Conservation (phyloP, 2,888 invertebrate species). For the Ichneumoninae sp. region DNA sequence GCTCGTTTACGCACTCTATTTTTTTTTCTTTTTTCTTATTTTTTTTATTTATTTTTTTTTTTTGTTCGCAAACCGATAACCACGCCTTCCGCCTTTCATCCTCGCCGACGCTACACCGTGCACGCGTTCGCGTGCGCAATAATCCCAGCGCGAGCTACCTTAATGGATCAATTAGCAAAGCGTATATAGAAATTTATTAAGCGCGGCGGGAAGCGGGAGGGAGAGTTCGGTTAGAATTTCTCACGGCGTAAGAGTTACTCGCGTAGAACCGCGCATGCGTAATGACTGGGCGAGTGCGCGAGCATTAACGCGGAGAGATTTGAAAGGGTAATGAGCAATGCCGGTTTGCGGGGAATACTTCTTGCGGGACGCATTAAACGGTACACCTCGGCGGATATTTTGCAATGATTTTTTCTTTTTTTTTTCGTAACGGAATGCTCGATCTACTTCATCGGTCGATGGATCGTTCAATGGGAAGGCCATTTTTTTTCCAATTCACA, state of each 20-base stretch:
- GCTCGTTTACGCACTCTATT: conserved; percentile 1
- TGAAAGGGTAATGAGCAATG: not conserved
- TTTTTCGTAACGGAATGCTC: not conserved
- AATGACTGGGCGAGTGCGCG: not conserved
- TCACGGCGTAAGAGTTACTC: conserved; percentile 32
- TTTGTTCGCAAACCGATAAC: conserved; percentile 39
- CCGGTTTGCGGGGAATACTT: not conserved
- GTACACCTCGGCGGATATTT: not conserved
- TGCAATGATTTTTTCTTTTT: conserved; percentile 19
- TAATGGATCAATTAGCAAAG: conserved; percentile 69
- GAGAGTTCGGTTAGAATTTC: conserved; percentile 34
- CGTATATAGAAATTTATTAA: conserved; percentile 53
- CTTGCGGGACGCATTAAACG: not conserved
- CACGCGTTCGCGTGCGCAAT: conserved; percentile 10
- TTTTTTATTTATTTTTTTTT: not conserved
- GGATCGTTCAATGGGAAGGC: not conserved
- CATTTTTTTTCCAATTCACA: not conserved
- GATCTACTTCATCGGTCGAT: not conserved
- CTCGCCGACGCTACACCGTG: conserved; percentile 31
- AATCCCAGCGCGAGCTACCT: conserved; percentile 35
- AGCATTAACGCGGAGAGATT: not conserved
- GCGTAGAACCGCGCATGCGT: not conserved
- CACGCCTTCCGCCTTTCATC: conserved; percentile 49
- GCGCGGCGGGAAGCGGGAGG: conserved; percentile 6
- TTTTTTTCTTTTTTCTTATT: not conserved